A percentile compares a stretch with the other conserved stretches of the same genome.
Evolutionary conservation across 2,113 vertebrate species (phyloP).

Genomic region (Butorides virescens): DNA sequence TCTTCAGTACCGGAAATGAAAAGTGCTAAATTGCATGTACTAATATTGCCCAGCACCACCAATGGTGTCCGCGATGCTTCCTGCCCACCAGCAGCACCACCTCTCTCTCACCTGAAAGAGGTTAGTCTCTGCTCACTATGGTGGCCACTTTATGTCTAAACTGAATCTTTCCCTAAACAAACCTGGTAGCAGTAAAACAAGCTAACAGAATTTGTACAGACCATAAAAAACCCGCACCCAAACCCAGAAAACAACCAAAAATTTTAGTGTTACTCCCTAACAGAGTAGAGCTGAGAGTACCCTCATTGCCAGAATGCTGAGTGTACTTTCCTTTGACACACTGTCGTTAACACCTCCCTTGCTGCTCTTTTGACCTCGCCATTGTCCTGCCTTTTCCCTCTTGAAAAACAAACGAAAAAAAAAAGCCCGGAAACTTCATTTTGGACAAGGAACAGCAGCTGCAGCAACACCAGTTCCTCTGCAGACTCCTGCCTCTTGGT

Average conservation of each 20-base stretch:
- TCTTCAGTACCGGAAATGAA: not conserved
- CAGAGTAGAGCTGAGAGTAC: not conserved
- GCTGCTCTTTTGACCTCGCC: slow-evolving; percentile 4
- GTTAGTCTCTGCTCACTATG: not conserved
- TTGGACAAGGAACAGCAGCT: not conserved
- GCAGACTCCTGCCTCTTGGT: not conserved
- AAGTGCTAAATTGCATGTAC: not conserved
- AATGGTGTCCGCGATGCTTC: not conserved
- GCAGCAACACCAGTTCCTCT: not conserved
- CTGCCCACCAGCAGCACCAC: not conserved
- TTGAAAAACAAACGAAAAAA: not conserved
- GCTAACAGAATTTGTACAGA: not conserved
- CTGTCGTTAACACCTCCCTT: not conserved
- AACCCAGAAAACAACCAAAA: not conserved
- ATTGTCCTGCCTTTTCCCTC: slow-evolving; percentile 2
- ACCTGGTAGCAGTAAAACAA: not conserved
- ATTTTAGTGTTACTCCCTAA: not conserved
- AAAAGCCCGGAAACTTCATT: not conserved
- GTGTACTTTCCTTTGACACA: not conserved
- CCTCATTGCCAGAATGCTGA: not conserved
- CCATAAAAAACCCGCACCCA: rapidly evolving
- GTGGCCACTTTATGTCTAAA: not conserved
- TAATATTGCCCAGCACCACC: not conserved
- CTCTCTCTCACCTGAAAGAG: not conserved
- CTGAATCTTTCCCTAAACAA: not conserved